Evolutionary conservation across 2,797 vertebrate species (phyloP), one percentile per base, ranked within the genome.

Genomic region (Scarus forsteni): DNA sequence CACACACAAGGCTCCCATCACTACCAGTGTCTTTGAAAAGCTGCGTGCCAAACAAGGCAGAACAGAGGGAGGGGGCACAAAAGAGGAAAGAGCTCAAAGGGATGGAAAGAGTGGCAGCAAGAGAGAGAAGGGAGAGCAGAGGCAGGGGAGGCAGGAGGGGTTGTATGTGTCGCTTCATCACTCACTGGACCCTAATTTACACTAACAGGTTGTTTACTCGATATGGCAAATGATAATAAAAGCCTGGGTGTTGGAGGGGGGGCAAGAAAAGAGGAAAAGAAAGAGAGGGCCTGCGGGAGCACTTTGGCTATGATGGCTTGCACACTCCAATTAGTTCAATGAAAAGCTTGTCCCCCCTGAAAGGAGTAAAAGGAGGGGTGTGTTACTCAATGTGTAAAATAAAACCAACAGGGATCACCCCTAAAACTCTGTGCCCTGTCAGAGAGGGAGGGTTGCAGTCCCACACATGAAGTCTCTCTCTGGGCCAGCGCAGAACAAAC

Each of bases 241-340:
- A 91, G 89, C 85, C 49, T 27, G 71, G 80, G 86, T 85, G 91
- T 87, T 87, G 80, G 85, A 84, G 86, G 90, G 79, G 88, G 78
- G 77, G 68, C 58, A 64, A 65, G 72, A 75, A 73, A 68, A 73
- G 75, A 43, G 59, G 61, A 70, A 76, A 52, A 84, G 64, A 87
- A 84, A 88, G 79, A 81, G 72, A 88, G 74, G 82, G 86, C 93
- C 92, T 83, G 75, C 66, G 81, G 92, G 90, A 88, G 88, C 87
- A 93, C 92, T 94, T 93, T 81, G 82, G 65, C 88, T 85, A 83
- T 89, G 89, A 84, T 86, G 87, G 89, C 86, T 91, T 86, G 88
- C 91, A 93, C 92, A 94, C 93, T 93, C 92, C 93, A 94, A 92
- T 94, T 93, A 94, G 90, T 89, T 87, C 85, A 48, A 84, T 93